These are phyloP conservation scores for Rhodophaea formosa DNA, from an alignment of 2,888 invertebrate genomes.

Conservation along the genomic window DNA sequence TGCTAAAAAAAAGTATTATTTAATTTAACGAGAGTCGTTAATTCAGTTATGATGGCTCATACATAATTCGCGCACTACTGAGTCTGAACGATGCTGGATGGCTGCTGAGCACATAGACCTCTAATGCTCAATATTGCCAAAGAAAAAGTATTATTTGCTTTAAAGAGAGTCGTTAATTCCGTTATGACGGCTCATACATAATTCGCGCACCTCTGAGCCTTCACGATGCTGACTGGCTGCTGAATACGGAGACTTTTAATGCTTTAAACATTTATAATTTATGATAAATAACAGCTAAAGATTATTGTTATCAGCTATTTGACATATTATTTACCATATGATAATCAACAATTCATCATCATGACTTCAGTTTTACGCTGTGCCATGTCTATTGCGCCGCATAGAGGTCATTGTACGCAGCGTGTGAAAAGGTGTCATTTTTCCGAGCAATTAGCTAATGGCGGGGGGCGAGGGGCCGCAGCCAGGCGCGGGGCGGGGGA, in stretches of 20 bases:
- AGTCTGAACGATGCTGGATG: background rate
- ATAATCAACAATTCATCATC: too few relatives aligned
- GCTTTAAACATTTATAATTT: too few relatives aligned
- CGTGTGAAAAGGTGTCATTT: slow-evolving; percentile 18
- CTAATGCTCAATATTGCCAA: background rate
- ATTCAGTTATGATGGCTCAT: slow-evolving; percentile 11
- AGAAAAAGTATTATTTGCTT: background rate
- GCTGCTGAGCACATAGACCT: background rate
- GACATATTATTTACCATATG: too few relatives aligned
- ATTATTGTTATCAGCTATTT: too few relatives aligned
- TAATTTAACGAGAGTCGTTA: slow-evolving; percentile 9
- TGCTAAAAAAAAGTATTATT: background rate
- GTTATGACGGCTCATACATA: slow-evolving; percentile 12
- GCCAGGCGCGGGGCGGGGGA: background rate
- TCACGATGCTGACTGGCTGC: background rate
- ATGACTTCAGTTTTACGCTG: too few relatives aligned
- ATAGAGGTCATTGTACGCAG: background rate
- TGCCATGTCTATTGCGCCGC: background rate
- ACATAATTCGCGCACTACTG: background rate
- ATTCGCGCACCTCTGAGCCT: background rate
- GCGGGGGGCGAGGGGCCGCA: background rate
- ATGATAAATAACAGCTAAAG: too few relatives aligned
- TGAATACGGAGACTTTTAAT: background rate
- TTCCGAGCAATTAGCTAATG: slow-evolving; percentile 20
- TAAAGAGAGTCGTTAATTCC: slow-evolving; percentile 10